Evolutionary conservation across 2,888 invertebrate genomes (phyloP).

Genomic region (Synergus itoensis): DNA sequence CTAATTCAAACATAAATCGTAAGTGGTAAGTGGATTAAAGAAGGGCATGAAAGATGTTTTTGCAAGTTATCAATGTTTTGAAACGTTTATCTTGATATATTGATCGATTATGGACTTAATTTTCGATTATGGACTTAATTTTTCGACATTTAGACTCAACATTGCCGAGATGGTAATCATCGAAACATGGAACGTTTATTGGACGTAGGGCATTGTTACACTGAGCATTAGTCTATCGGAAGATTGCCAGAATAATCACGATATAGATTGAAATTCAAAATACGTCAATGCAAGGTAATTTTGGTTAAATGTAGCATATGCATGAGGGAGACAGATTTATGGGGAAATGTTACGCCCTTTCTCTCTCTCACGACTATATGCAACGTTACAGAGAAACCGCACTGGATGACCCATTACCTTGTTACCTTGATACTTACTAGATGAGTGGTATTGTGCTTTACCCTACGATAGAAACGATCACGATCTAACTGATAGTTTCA

Average conservation of each 20-base stretch:
- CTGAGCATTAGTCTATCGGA: not conserved
- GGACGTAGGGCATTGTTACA: conserved; percentile 13
- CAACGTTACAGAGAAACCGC: conserved; percentile 21
- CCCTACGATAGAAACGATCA: conserved; percentile 24
- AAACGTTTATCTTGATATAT: too few relatives aligned
- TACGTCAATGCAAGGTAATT: conserved; percentile 34
- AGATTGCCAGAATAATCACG: conserved; percentile 36
- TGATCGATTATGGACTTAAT: not conserved
- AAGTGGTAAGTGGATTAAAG: not conserved
- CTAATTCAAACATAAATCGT: conserved; percentile 9
- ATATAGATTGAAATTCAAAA: conserved; percentile 26
- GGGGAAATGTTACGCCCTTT: conserved; percentile 5
- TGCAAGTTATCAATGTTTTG: too few relatives aligned
- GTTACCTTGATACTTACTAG: conserved; percentile 38
- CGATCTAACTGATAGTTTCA: conserved; percentile 25
- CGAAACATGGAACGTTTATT: conserved; percentile 11
- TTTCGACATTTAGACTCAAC: conserved; percentile 4
- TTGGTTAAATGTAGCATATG: conserved; percentile 16
- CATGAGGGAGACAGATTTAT: conserved; percentile 20
- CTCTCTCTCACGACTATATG: conserved; percentile 11
- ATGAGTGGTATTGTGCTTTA: conserved; percentile 35
- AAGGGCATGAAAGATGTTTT: not conserved
- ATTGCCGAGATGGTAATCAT: conserved; percentile 9
- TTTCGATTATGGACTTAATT: not conserved
- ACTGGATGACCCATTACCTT: conserved; percentile 32